A percentile compares a stretch with the other conserved stretches of the same genome.
Evolutionary conservation across 2,113 vertebrate genomes (phyloP).

Genomic region (Indicator indicator): DNA sequence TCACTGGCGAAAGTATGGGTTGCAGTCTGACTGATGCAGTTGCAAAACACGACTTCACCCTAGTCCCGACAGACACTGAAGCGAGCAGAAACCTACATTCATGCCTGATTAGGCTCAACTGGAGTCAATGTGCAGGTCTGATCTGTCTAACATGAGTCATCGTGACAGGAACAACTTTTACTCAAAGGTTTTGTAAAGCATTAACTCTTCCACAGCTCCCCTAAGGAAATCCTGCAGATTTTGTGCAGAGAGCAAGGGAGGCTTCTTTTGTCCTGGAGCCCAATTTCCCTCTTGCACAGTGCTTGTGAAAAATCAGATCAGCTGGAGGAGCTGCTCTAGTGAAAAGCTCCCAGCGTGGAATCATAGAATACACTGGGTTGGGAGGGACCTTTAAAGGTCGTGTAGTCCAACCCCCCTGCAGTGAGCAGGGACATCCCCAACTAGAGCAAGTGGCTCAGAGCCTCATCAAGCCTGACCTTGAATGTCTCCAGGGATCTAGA

Average conservation of each 20-base stretch:
- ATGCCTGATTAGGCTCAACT: background rate
- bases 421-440: too few relatives aligned
- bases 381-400: too few relatives aligned
- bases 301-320: background rate
- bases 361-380: too few relatives aligned
- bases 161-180: background rate
- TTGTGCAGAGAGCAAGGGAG: background rate
- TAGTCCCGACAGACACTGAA: background rate
- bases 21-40: background rate
- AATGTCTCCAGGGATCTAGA: too few relatives aligned
- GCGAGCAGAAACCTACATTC: background rate
- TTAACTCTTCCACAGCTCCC: background rate
- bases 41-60: background rate
- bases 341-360: background rate
- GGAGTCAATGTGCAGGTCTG: background rate
- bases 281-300: too few relatives aligned
- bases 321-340: background rate
- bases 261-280: background rate
- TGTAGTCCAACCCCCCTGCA: too few relatives aligned
- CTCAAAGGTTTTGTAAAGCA: background rate
- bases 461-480: too few relatives aligned
- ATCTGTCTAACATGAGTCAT: slow-evolving; percentile 16
- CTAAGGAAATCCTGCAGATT: background rate
- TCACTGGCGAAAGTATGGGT: background rate
- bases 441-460: too few relatives aligned